Evolutionary conservation across 2,888 invertebrate species (phyloP), one percentile per base, ranked within the genome.

Genomic region (Theretra japonica): DNA sequence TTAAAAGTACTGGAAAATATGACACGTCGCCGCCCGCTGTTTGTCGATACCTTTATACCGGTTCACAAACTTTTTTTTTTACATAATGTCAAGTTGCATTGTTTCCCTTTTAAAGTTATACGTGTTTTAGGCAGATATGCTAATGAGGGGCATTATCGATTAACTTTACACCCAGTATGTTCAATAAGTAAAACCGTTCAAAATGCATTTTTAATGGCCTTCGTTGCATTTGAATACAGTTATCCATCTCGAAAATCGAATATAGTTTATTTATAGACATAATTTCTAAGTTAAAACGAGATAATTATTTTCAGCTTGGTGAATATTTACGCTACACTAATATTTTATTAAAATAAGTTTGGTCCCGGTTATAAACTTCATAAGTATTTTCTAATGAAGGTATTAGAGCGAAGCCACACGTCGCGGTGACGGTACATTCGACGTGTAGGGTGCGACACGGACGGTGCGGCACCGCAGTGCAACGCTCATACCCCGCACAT

Each of bases 191-290:
- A 48, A 48, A 48, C n/a, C n/a, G n/a, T n/a, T n/a, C n/a, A 28
- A 25, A 7, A 15, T 60, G 30, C 30, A 30, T 60, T 60, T 59
- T 28, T 30, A 30, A 17, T 60, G n/a, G 17, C 19, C 59, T 7
- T 30, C 17, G 7, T 30, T 30, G 28, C 59, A 60, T 30, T 60
- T 28, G 7, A 25, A 58, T 28, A 58, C 25, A 15, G 30, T 41
- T 41, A 3, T 30, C 59, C 59, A 60, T 60, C 59, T 60, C 59
- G 59, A 60, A 60, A 60, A 60, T 60, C n/a, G 15, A 19, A 59
- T 28, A 30, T 59, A 59, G 15, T 59, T 59, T 59, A 28, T 28
- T 59, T 59, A 28, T 59, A 53, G n/a, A 53, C 53, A 6, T 53
- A 53, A 4, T 60, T 8, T 33, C 33, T 60, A 60, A 60, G 33